Evolutionary conservation across 1,140 invertebrate genomes (phyloP).

Genomic region (Portunus trituberculatus): DNA sequence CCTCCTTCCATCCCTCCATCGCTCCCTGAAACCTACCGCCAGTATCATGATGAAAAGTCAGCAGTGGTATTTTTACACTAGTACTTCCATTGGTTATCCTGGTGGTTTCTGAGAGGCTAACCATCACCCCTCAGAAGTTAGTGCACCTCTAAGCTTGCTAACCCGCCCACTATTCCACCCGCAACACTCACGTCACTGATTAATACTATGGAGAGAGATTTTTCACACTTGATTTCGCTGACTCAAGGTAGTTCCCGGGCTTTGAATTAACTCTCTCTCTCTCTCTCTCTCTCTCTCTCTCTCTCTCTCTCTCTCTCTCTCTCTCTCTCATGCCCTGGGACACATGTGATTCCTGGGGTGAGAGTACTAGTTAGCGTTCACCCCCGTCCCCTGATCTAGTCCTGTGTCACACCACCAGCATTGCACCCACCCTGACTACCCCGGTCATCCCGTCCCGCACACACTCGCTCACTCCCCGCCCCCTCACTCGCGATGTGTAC

Average conservation of each 20-base stretch:
- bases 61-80: too few relatives aligned
- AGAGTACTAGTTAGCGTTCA: not conserved
- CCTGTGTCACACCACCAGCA: not conserved
- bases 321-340: too few relatives aligned
- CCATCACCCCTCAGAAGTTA: too few relatives aligned
- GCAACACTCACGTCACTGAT: not conserved
- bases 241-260: not conserved
- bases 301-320: too few relatives aligned
- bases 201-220: not conserved
- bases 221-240: not conserved
- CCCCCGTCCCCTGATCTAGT: not conserved
- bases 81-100: too few relatives aligned
- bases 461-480: not conserved
- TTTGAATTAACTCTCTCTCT: not conserved
- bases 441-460: not conserved
- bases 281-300: too few relatives aligned
- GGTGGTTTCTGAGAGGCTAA: too few relatives aligned
- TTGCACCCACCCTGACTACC: not conserved
- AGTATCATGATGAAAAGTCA: not conserved
- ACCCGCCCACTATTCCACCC: too few relatives aligned
- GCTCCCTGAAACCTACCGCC: not conserved
- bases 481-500: conserved; percentile 15
- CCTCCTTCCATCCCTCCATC: not conserved
- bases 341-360: not conserved
- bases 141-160: too few relatives aligned